These are phyloP conservation scores for Tipula helvola DNA, from an alignment of 2,888 invertebrate species.

Conservation along the genomic window DNA sequence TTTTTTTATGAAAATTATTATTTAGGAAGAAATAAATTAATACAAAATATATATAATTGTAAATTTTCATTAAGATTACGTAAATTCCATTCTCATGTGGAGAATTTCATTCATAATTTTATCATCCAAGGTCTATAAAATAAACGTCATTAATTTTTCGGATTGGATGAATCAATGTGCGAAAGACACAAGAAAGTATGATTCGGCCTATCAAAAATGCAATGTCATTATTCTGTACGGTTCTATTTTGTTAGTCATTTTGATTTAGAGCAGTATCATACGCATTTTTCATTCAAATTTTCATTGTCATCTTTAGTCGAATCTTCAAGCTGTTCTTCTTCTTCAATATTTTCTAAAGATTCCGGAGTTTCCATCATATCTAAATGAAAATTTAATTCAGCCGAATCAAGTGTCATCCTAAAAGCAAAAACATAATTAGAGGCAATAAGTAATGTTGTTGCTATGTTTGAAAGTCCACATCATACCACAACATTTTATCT, in stretches of 20 bases:
- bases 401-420: neutral
- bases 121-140: neutral
- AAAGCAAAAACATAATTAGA: neutral
- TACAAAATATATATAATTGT: neutral
- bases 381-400: neutral
- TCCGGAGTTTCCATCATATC: neutral
- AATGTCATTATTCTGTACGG: neutral
- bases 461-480: neutral
- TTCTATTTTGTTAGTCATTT: neutral
- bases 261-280: neutral
- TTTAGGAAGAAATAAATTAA: neutral
- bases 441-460: neutral
- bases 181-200: neutral
- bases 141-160: neutral
- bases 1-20: neutral
- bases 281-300: neutral
- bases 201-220: neutral
- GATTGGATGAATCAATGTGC: neutral
- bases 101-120: neutral
- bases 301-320: neutral
- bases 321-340: neutral
- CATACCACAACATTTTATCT: slow-evolving; percentile 5
- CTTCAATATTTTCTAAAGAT: neutral
- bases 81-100: neutral
- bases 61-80: neutral